These are phyloP conservation scores for Phalacrocorax carbo DNA, from an alignment of 2,113 vertebrate species.

Conservation along the genomic window DNA sequence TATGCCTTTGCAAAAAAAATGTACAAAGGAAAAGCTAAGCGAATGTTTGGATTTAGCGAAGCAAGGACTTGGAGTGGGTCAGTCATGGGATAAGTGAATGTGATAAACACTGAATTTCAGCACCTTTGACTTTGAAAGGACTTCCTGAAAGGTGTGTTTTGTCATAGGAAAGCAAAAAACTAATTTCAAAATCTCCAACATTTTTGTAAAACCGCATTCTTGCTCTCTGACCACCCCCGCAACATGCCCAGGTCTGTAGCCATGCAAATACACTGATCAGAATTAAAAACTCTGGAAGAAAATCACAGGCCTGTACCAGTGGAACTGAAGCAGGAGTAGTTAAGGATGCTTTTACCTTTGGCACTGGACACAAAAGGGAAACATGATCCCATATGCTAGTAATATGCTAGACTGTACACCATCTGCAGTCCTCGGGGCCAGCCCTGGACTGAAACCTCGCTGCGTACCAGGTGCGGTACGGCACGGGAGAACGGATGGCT, in stretches of 20 bases:
- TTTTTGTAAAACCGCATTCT: neutral
- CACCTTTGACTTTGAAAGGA: neutral
- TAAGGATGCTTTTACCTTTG: neutral
- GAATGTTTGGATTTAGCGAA: neutral
- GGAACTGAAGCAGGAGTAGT: neutral
- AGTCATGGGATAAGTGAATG: neutral
- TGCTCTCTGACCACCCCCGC: neutral
- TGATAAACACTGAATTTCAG: neutral
- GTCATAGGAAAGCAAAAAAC: neutral
- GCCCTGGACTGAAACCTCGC: neutral
- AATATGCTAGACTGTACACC: neutral
- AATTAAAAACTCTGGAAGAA: neutral
- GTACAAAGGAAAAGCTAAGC: neutral
- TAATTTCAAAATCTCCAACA: neutral
- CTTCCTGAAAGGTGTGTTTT: neutral
- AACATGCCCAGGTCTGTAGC: neutral
- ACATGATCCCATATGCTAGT: neutral
- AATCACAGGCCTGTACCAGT: neutral
- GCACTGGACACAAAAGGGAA: neutral
- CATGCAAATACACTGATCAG: neutral
- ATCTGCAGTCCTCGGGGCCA: neutral
- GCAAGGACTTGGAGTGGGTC: neutral
- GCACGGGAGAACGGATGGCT: rapidly evolving
- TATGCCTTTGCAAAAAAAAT: neutral
- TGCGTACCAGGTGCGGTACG: neutral